Evolutionary conservation across 1,140 invertebrate genomes (phyloP).

Genomic region (Zaprionus gabonicus): DNA sequence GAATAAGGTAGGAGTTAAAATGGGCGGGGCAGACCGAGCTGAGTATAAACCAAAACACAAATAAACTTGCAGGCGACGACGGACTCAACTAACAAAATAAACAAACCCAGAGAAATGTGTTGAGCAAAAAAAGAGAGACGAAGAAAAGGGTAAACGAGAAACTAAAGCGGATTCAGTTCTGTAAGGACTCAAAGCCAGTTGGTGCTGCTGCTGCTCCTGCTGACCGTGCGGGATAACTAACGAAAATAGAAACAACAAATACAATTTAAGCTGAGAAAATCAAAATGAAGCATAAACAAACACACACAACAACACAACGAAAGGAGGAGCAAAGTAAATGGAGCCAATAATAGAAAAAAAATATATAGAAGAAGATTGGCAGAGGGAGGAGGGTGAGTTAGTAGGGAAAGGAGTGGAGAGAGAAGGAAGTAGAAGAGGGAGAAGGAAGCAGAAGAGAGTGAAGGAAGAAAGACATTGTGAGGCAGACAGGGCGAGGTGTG

Average conservation of each 20-base stretch:
- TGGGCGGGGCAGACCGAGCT: slow-evolving; percentile 11
- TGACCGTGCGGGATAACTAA: slow-evolving; percentile 53
- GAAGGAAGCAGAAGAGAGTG: slow-evolving; percentile 9
- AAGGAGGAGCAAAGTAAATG: slow-evolving; percentile 63
- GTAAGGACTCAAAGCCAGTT: slow-evolving; percentile 36
- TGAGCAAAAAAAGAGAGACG: background rate
- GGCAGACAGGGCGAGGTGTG: slow-evolving; percentile 10
- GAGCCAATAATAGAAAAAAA: slow-evolving; percentile 76
- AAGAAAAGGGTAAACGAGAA: slow-evolving; percentile 50
- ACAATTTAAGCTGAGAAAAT: slow-evolving; percentile 78
- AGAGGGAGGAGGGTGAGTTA: background rate
- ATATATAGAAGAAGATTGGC: slow-evolving; percentile 51
- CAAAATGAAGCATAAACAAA: slow-evolving; percentile 81
- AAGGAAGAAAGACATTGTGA: slow-evolving; percentile 38
- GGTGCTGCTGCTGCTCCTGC: slow-evolving; percentile 1
- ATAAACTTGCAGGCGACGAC: slow-evolving; percentile 72
- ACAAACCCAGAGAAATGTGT: slow-evolving; percentile 31
- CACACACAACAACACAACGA: slow-evolving; percentile 24
- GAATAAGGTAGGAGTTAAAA: slow-evolving; percentile 7
- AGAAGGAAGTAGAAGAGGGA: slow-evolving; percentile 8
- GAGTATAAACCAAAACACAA: slow-evolving; percentile 74
- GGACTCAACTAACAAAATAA: slow-evolving; percentile 79
- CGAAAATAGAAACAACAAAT: slow-evolving; percentile 81
- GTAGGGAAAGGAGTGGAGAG: no score
- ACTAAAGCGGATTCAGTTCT: slow-evolving; percentile 49